These are phyloP conservation scores for Poecile montanus DNA, from an alignment of 2,797 vertebrate genomes.

Conservation along the genomic window DNA sequence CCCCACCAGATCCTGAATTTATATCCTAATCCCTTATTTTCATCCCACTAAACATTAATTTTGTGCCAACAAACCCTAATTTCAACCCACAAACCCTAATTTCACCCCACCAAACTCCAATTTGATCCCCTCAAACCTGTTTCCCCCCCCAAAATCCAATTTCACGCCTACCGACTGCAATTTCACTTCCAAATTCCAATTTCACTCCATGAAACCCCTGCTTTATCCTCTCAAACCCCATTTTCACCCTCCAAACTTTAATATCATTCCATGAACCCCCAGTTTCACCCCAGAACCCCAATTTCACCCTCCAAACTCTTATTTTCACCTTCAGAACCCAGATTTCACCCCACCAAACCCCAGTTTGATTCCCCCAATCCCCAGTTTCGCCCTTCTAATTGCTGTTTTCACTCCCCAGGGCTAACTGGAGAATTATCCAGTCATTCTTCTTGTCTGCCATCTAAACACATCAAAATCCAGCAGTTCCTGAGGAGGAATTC, in stretches of 20 bases:
- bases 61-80: neutral
- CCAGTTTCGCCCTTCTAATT: neutral
- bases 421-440: neutral
- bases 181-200: neutral
- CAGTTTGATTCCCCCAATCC: accelerated
- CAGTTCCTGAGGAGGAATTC: neutral
- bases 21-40: neutral
- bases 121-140: neutral
- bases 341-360: neutral
- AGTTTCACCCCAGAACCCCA: neutral
- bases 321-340: too few relatives aligned
- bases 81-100: neutral
- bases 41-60: neutral
- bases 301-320: neutral
- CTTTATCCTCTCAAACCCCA: neutral
- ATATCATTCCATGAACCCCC: too few relatives aligned
- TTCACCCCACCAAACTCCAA: neutral
- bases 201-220: neutral
- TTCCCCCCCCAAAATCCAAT: neutral
- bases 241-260: neutral
- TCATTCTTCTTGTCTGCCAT: neutral
- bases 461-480: neutral
- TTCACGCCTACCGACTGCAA: neutral
- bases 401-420: neutral
- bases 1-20: neutral